Base-by-base conservation (phyloP, 2,888 invertebrate species). In the Actias luna region DNA sequence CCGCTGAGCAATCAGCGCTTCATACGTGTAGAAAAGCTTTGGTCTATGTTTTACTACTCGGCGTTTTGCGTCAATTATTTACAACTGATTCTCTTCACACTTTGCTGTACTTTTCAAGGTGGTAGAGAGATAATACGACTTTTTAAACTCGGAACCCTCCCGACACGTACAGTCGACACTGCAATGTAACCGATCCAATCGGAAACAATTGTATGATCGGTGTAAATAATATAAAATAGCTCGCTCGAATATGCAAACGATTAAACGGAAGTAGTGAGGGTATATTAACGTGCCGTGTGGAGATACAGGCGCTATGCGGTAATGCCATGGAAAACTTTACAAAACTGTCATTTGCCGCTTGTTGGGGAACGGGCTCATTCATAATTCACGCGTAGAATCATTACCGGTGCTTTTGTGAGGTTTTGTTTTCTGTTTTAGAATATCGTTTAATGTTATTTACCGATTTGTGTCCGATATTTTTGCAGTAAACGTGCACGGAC, bases 161-260 rank as follows among this genome's bases (percentile, higher is more conserved):
- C 33, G 8, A n/a, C n/a, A n/a, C n/a, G n/a, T n/a, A n/a, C n/a
- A n/a, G n/a, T n/a, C n/a, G n/a, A 58, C 39, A 22, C 29, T 35
- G 63, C 58, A 58, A 64, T 55, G 55, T 55, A 55, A 27, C 16
- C 55, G 29, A n/a, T 55, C 39, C 63, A 35, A 57, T 35, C 33
- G 62, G 65, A 60, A 62, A 62, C 65, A 66, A 65, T 73, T 29
- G 1, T 29, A 27, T n/a, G 8, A 55, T 16, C n/a, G 76, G 76
- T 80, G 77, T 79, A 76, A 75, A 78, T 75, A 81, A 78, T 80
- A n/a, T n/a, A 83, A 77, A 83, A 82, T 82, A 79, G 80, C 78
- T 77, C 68, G 78, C 79, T 89, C 75, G 74, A 84, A 82, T 84
- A 89, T 90, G 85, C 83, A 87, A 79, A 78, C 87, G 90, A 89